Evolutionary conservation across 2,888 invertebrate genomes (phyloP).

Genomic region (Drosophila lacicola): DNA sequence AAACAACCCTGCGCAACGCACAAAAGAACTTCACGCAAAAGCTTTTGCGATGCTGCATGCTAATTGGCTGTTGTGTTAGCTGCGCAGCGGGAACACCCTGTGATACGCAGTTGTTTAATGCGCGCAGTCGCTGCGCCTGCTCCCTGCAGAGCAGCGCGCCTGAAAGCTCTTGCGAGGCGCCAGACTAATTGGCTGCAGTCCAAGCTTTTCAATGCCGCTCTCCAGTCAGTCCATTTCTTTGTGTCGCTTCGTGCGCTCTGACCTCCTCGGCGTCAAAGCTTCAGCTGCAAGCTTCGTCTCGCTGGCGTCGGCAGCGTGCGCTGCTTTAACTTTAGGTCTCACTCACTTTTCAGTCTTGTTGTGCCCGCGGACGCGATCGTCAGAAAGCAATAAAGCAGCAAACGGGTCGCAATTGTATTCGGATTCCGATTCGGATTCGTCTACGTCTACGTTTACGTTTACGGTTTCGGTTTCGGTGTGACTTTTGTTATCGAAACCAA

Average conservation of each 20-base stretch:
- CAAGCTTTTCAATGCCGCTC: constrained; percentile 30
- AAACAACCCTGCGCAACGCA: constrained; percentile 8
- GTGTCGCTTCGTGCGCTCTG: constrained; percentile 62
- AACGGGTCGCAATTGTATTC: constrained; percentile 33
- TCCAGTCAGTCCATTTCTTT: constrained; percentile 21
- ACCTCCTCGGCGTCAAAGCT: constrained; percentile 62
- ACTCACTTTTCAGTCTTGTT: constrained; percentile 53
- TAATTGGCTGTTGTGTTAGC: background rate
- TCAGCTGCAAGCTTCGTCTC: constrained; percentile 30
- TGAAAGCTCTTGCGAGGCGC: constrained; percentile 28
- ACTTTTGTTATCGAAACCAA: constrained; percentile 63
- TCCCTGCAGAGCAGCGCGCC: constrained; percentile 12
- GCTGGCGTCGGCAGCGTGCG: constrained; percentile 36
- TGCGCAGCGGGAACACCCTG: constrained; percentile 2
- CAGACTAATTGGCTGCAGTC: constrained; percentile 25
- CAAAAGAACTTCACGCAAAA: constrained; percentile 8
- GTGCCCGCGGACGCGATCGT: constrained; percentile 65
- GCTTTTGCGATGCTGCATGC: constrained; percentile 2
- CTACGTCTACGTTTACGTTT: constrained; percentile 19
- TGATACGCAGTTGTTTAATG: background rate
- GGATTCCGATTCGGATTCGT: constrained; percentile 22
- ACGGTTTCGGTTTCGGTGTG: constrained; percentile 11
- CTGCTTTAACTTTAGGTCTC: constrained; percentile 53
- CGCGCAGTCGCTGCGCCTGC: constrained; percentile 1
- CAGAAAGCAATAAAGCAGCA: constrained; percentile 39